These are phyloP conservation scores for Cinclus mexicanus DNA, from an alignment of 2,113 vertebrate genomes.

Conservation along the genomic window DNA sequence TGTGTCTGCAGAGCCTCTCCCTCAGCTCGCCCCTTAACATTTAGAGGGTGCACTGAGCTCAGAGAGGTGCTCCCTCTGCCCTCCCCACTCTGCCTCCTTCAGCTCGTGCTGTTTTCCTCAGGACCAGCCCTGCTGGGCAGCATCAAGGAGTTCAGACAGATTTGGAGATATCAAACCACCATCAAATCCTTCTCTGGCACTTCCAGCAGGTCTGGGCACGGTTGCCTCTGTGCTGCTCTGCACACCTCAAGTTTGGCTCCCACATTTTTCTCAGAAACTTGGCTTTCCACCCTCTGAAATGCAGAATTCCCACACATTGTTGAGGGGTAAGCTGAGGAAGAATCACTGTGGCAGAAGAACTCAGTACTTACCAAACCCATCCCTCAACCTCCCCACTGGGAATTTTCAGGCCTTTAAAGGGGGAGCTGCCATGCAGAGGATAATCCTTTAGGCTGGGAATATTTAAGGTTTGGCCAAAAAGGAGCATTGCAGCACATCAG, in stretches of 20 bases:
- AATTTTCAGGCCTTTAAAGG: background rate
- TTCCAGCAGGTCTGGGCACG: background rate
- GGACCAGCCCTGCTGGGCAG: background rate
- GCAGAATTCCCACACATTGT: background rate
- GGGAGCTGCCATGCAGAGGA: background rate
- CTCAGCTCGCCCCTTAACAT: background rate
- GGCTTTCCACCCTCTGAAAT: background rate
- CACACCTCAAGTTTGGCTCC: background rate
- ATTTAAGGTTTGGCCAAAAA: background rate
- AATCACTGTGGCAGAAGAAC: fast-evolving
- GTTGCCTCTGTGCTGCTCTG: background rate
- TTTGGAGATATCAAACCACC: fast-evolving
- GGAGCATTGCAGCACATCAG: background rate
- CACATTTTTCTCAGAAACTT: background rate
- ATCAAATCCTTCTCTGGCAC: background rate
- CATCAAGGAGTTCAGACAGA: background rate
- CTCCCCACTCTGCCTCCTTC: fast-evolving
- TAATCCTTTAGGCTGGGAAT: background rate
- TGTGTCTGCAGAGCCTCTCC: background rate
- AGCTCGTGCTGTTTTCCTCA: background rate
- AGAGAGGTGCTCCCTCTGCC: background rate
- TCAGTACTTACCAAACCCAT: background rate
- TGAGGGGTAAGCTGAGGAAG: background rate
- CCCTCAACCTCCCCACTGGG: background rate
- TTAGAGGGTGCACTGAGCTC: background rate